Evolutionary conservation across 2,797 vertebrate species (phyloP), one percentile per base, ranked within the genome.

Genomic region (Sebastiscus tertius): DNA sequence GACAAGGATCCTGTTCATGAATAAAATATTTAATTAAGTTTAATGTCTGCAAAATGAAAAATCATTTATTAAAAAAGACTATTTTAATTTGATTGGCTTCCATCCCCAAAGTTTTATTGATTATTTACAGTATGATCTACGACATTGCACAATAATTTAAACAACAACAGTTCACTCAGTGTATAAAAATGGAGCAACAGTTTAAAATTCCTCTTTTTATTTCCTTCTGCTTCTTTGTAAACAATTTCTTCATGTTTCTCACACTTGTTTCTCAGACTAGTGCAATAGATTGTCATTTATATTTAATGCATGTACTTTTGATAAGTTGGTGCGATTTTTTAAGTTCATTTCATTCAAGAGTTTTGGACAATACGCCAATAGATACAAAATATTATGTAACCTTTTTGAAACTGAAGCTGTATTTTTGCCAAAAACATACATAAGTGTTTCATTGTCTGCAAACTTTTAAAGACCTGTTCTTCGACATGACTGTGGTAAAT

Each of bases 41-140:
- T 56, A 56, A 56, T 26, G 12, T 26, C 55, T 56, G 55, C 24
- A 26, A 26, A 56, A 56, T 56, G 12, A 56, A 26, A 56, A 56
- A 24, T 24, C 0, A 14, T 7, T 14, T 56, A 55, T 56, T 0
- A 29, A 59, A 26, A 59, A 59, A 59, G 14, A 58, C 55, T 27
- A 16, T 16, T 1, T 26, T 3, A 58, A 13, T 14, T 58, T 0
- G 0, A 58, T 27, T 58, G 0, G 13, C 24, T 16, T 27, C 55
- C 24, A 58, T 56, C 22, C 12, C 55, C 26, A 24, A 58, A 52
- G 3, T 12, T 26, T 3, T 2, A 26, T 58, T 39, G 6, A 58
- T 58, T 24, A 58, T 27, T 58, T 27, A 58, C 26, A 27, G 26
- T 58, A 29, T 26, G 4, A 8, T 58, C 26, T 16, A 14, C 4